phyloP scores from a whole-genome alignment of 2,113 vertebrate species.

The Melanerpes formicivorus region DNA sequence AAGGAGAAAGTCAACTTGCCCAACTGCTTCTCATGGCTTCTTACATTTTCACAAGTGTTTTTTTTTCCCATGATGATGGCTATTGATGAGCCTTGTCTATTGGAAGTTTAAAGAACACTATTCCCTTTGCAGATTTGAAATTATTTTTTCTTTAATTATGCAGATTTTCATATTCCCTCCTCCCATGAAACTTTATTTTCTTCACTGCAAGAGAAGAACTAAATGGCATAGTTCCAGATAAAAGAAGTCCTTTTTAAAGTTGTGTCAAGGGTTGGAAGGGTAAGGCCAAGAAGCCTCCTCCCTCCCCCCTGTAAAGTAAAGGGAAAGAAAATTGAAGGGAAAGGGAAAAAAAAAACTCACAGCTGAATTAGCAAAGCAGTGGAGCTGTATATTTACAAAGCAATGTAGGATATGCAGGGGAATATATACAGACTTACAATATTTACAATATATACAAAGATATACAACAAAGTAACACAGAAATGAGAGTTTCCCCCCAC shows the following conservation, averaged over 20 bases:
- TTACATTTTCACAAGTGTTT: neutral
- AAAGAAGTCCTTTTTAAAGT: neutral
- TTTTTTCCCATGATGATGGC: neutral
- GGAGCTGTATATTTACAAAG: too few relatives aligned
- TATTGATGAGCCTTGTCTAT: neutral
- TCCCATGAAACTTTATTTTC: neutral
- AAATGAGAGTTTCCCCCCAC: too few relatives aligned
- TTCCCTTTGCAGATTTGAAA: neutral
- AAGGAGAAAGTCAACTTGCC: neutral
- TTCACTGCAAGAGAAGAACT: neutral
- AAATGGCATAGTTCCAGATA: neutral
- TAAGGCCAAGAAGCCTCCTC: too few relatives aligned
- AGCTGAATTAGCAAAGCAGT: too few relatives aligned
- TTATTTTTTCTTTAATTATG: neutral
- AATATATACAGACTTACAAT: too few relatives aligned
- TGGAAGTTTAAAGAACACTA: neutral
- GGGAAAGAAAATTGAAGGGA: too few relatives aligned
- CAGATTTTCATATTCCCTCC: neutral
- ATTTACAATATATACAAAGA: too few relatives aligned
- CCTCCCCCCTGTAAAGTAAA: too few relatives aligned
- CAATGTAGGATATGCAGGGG: too few relatives aligned
- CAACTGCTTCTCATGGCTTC: neutral
- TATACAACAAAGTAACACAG: too few relatives aligned
- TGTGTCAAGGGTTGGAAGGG: too few relatives aligned
- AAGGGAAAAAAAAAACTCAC: too few relatives aligned